Percentiles rank a stretch among this genome's conserved stretches.
Evolutionary conservation across 2,113 vertebrate genomes (phyloP).

Genomic region (Choloepus hoffmanni): DNA sequence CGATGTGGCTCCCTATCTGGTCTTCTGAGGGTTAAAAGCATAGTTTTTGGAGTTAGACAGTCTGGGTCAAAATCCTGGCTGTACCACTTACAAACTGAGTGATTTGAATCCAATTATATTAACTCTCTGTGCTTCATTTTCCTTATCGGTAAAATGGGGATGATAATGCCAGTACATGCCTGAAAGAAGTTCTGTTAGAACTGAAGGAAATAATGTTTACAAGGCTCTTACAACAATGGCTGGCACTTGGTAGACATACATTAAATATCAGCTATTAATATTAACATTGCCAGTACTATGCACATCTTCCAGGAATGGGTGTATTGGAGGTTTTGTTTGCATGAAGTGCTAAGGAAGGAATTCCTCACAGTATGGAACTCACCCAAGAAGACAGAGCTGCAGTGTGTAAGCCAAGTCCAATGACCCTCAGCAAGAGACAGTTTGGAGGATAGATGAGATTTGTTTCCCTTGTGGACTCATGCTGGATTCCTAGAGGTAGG

Average conservation of each 20-base stretch:
- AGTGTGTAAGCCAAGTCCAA: not conserved
- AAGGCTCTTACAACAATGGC: no score
- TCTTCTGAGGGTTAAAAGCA: not conserved
- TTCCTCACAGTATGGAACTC: not conserved
- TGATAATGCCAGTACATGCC: no score
- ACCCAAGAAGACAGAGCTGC: not conserved
- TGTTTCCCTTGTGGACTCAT: not conserved
- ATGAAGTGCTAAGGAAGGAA: not conserved
- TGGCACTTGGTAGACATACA: no score
- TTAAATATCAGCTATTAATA: no score
- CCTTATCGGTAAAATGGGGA: no score
- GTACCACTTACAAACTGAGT: not conserved
- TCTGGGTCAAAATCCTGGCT: not conserved
- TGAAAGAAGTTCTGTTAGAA: no score
- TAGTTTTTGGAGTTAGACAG: not conserved
- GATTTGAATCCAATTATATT: not conserved
- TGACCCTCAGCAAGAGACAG: not conserved
- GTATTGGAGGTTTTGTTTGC: not conserved
- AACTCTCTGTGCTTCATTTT: no score
- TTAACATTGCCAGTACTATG: no score
- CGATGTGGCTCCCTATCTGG: not conserved
- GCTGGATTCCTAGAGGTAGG: not conserved
- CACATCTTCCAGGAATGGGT: no score
- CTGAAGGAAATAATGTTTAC: no score
- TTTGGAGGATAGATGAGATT: not conserved